Evolutionary conservation across 2,888 invertebrate species (phyloP).

Genomic region (Dendrolimus houi): DNA sequence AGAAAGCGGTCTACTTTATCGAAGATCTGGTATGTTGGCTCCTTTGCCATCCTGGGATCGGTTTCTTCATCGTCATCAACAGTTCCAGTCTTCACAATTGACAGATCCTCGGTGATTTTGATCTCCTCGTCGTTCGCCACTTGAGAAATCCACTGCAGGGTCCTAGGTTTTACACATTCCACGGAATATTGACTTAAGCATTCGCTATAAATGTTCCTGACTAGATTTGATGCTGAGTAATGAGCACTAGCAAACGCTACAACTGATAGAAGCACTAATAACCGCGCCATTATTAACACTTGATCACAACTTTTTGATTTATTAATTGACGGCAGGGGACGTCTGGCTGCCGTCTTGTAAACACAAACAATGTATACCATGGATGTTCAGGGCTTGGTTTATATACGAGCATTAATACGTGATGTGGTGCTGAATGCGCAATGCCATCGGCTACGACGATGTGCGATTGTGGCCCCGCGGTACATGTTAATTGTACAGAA

Average conservation of each 20-base stretch:
- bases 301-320: conserved; percentile 14
- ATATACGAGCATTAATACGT: conserved; percentile 77
- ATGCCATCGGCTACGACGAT: conserved; percentile 47
- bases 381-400: conserved; percentile 68
- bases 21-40: conserved; percentile 77
- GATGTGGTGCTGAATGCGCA: conserved; percentile 57
- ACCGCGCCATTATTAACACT: conserved; percentile 41
- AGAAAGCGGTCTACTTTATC: conserved; percentile 85
- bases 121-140: conserved; percentile 82
- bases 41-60: conserved; percentile 70
- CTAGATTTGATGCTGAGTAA: conserved; percentile 78
- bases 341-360: conserved; percentile 59
- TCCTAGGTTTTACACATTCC: conserved; percentile 86
- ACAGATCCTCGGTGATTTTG: conserved; percentile 84
- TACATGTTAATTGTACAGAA: conserved; percentile 53
- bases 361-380: conserved; percentile 68
- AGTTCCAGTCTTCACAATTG: conserved; percentile 79
- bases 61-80: conserved; percentile 50
- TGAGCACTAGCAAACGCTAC: conserved; percentile 52
- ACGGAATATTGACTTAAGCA: conserved; percentile 82
- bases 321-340: conserved; percentile 49
- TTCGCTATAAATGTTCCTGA: conserved; percentile 80
- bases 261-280: conserved; percentile 56
- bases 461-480: conserved; percentile 32
- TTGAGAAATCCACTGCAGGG: conserved; percentile 83